phyloP scores from a whole-genome alignment of 2,113 vertebrate genomes.

The Neogale vison region DNA sequence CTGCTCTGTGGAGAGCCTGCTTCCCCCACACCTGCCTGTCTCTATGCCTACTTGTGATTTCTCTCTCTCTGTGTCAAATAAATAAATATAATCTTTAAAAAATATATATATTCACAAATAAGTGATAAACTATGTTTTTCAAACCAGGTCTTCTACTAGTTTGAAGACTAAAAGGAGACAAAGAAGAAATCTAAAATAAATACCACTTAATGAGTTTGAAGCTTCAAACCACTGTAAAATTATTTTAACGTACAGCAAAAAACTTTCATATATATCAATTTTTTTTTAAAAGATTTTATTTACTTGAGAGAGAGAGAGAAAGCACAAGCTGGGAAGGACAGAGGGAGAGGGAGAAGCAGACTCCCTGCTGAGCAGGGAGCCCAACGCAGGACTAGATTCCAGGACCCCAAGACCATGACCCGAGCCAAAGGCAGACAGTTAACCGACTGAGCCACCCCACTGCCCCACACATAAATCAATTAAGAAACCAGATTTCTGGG shows the following conservation, averaged over 20 bases:
- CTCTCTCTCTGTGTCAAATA: no score
- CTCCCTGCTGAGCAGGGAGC: no score
- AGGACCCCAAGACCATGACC: no score
- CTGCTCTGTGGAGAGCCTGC: no score
- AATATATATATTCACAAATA: not conserved
- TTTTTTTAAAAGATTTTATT: not conserved
- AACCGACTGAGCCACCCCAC: no score
- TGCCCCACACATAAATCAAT: not conserved
- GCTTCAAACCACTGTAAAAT: not conserved
- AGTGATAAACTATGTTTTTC: not conserved
- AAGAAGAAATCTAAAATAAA: conserved; percentile 32
- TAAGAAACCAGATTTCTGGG: not conserved
- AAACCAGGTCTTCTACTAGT: not conserved
- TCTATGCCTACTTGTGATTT: no score
- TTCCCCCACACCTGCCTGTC: no score
- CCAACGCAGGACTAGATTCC: no score
- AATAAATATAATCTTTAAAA: no score
- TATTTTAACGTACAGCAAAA: conserved; percentile 12
- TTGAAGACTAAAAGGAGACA: not conserved
- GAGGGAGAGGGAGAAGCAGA: not conserved
- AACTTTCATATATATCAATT: not conserved
- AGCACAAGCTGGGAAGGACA: not conserved
- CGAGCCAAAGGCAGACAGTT: no score
- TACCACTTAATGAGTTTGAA: not conserved
- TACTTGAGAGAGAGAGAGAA: not conserved